Base-by-base conservation (phyloP, 2,888 invertebrate species). In the Cryptophagus acutangulus region DNA sequence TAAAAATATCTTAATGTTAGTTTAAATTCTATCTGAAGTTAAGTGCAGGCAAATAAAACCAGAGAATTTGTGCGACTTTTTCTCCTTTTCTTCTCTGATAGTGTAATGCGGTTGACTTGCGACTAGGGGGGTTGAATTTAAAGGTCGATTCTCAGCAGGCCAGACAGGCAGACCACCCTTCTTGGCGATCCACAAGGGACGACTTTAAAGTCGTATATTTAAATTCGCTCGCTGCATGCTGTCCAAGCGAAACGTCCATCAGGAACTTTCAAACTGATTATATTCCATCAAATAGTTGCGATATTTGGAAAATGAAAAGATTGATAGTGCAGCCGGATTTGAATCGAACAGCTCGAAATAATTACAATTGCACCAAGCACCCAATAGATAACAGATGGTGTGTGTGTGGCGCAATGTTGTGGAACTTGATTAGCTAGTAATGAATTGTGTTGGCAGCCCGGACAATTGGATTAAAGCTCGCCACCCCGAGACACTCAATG, bases 1-100 rank as follows among this genome's bases (percentile, higher is more conserved):
- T 64, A 63, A 65, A 65, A 65, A 65, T 64, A 65, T 65, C 64
- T 65, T 65, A 65, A 65, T 65, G 65, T 63, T 57, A 63, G 61
- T 65, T 64, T 63, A 63, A 64, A 65, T 63, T 65, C 62, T 62
- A 64, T 65, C 64, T 63, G 55, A 54, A 62, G 65, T 63, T 65
- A 65, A 65, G 63, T 65, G 63, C 62, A 59, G 55, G 62, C 62
- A 62, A 63, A 65, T 62, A 62, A 65, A 63, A 49, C 49, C 45
- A 40, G 43, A 38, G 35, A 31, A 31, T 31, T 31, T 31, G 9
- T 20, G 20, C 9, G 20, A 20, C 20, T 20, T 20, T 20, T 20
- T 28, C 10, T 28, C 8, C 28, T 5, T 28, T 28, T n/a, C 13
- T 6, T n/a, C 12, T 28, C 3, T 31, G 31, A 31, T 31, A 31